phyloP scores from a whole-genome alignment of 1,140 invertebrate genomes.

The Tenebrio molitor region DNA sequence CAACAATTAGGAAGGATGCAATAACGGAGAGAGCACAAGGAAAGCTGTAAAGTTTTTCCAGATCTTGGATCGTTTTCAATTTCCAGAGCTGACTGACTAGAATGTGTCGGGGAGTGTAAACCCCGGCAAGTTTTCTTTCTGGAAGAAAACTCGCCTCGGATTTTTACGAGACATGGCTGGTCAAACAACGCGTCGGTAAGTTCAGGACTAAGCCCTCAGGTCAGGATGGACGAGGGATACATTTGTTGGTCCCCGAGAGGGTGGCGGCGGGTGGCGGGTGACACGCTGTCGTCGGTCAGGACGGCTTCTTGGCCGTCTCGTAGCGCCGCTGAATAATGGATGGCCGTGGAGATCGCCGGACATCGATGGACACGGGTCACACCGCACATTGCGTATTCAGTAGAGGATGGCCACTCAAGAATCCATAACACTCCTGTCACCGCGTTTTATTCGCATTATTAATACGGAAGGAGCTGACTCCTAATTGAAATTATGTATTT shows the following conservation, averaged over 20 bases:
- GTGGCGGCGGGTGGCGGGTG: conserved; percentile 41
- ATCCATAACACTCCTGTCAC: conserved; percentile 34
- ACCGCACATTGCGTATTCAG: conserved; percentile 52
- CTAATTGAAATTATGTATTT: conserved; percentile 40
- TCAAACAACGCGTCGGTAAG: conserved; percentile 31
- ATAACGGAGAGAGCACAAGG: too few relatives aligned
- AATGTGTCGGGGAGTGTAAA: too few relatives aligned
- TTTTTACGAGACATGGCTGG: conserved; percentile 33
- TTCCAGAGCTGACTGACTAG: too few relatives aligned
- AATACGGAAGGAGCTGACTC: conserved; percentile 11
- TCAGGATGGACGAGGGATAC: conserved; percentile 48
- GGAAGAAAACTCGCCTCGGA: conserved; percentile 7
- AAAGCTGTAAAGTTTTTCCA: too few relatives aligned
- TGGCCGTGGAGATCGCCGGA: conserved; percentile 52
- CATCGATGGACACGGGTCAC: conserved; percentile 55
- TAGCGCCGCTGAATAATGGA: conserved; percentile 55
- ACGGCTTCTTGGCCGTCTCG: conserved; percentile 52
- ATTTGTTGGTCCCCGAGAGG: conserved; percentile 45
- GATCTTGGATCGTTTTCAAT: too few relatives aligned
- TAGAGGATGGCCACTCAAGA: conserved; percentile 44
- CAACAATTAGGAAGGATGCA: too few relatives aligned
- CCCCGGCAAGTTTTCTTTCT: background rate
- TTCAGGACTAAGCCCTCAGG: conserved; percentile 39
- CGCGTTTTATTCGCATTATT: conserved; percentile 19
- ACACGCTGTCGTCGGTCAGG: conserved; percentile 49